Conservation (phyloP, 2,888 invertebrate genomes). For the Sialis lutaria region DNA sequence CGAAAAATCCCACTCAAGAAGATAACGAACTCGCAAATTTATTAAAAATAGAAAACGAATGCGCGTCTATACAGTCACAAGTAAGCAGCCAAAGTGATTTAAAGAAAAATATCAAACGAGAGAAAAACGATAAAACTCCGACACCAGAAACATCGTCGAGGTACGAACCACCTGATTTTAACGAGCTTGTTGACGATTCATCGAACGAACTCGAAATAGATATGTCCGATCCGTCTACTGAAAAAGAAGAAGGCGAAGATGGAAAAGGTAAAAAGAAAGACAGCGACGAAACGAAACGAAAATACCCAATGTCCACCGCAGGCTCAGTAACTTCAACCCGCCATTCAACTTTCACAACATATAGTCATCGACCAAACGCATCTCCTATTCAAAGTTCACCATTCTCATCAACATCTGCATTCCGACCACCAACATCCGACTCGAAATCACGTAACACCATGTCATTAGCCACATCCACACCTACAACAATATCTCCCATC, state of each 20-base stretch:
- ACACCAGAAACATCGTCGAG: conserved; percentile 26
- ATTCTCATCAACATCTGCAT: conserved; percentile 64
- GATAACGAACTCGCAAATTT: conserved; percentile 17
- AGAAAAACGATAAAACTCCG: conserved; percentile 20
- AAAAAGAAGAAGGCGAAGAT: conserved; percentile 39
- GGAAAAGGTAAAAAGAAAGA: conserved; percentile 29
- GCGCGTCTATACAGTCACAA: conserved; percentile 25
- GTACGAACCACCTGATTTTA: conserved; percentile 57
- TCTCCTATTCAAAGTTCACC: conserved; percentile 31
- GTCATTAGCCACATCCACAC: conserved; percentile 14
- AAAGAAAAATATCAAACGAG: conserved; percentile 15
- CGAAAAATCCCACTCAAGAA: conserved; percentile 15
- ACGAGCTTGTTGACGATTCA: conserved; percentile 59
- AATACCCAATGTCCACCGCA: conserved; percentile 14
- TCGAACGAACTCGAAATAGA: conserved; percentile 65
- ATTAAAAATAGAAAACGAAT: conserved; percentile 31
- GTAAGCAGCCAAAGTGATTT: conserved; percentile 17
- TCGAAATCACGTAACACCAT: conserved; percentile 24
- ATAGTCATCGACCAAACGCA: conserved; percentile 10
- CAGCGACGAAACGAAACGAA: conserved; percentile 28
- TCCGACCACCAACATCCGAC: conserved; percentile 56
- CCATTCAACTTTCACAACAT: conserved; percentile 31
- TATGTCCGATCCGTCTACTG: conserved; percentile 53
- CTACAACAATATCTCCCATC: conserved; percentile 25
- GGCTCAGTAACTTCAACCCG: conserved; percentile 23